These are phyloP conservation scores for Timema cristinae DNA, from an alignment of 2,888 invertebrate species.

Conservation along the genomic window DNA sequence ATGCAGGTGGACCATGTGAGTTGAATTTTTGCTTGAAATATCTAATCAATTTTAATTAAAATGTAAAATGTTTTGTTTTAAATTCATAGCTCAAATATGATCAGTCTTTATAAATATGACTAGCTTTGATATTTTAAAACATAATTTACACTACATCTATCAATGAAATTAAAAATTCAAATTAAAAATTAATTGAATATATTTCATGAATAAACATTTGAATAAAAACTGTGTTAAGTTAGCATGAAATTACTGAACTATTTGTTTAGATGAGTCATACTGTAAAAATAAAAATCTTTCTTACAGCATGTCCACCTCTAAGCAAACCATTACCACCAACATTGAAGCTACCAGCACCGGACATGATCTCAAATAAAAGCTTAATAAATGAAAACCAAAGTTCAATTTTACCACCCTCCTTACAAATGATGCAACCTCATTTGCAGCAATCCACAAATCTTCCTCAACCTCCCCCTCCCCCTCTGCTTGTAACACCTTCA, in stretches of 20 bases:
- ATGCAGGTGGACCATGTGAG: constrained; percentile 80
- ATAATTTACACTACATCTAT: too few species aligned
- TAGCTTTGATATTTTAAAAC: too few species aligned
- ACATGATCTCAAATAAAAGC: constrained; percentile 17
- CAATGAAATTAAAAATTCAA: too few species aligned
- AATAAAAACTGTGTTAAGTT: too few species aligned
- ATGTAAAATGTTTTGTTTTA: too few species aligned
- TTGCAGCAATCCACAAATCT: constrained; percentile 31
- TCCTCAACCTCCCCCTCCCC: constrained; percentile 27
- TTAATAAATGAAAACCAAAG: constrained; percentile 18
- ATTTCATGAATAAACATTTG: too few species aligned
- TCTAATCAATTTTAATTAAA: too few species aligned
- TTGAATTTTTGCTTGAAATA: constrained; percentile 38
- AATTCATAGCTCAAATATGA: too few species aligned
- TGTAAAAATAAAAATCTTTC: not conserved
- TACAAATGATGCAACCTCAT: constrained; percentile 31
- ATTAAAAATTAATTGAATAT: too few species aligned
- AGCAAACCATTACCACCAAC: constrained; percentile 24
- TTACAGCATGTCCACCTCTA: constrained; percentile 25
- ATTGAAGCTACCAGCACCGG: constrained; percentile 17
- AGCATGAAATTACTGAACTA: too few species aligned
- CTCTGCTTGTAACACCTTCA: constrained; percentile 23
- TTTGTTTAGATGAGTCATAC: too few species aligned
- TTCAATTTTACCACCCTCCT: constrained; percentile 25
- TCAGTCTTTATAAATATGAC: too few species aligned